These are phyloP conservation scores for Mesochorus sp. DNA, from an alignment of 2,888 invertebrate genomes.

Conservation along the genomic window DNA sequence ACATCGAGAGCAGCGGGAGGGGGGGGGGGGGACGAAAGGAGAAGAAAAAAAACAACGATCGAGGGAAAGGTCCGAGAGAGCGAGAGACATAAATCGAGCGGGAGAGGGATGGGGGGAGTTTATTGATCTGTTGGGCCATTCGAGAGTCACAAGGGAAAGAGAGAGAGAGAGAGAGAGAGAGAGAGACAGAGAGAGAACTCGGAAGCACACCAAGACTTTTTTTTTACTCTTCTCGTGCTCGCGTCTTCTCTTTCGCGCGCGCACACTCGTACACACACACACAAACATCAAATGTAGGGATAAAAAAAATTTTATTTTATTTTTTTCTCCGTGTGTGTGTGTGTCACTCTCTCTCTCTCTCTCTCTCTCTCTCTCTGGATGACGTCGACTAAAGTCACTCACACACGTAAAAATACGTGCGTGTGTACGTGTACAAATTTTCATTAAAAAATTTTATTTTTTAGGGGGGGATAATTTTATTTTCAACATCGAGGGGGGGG, in stretches of 20 bases:
- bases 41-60: background rate
- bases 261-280: background rate
- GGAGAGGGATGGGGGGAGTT: conserved; percentile 20
- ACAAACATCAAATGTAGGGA: background rate
- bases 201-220: conserved; percentile 42
- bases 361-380: no score
- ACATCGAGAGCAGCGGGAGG: conserved; percentile 11
- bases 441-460: no score
- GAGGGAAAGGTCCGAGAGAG: conserved; percentile 14
- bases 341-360: no score
- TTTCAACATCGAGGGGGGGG: no score
- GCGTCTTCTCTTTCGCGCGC: conserved; percentile 13
- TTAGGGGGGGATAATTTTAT: no score
- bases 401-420: no score
- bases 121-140: conserved; percentile 54
- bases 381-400: no score
- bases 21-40: conserved; percentile 1
- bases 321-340: background rate
- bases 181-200: conserved; percentile 44
- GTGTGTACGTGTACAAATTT: no score
- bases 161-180: conserved; percentile 25
- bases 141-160: conserved; percentile 49
- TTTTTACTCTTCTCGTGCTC: conserved; percentile 24
- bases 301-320: conserved; percentile 1
- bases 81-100: background rate